Evolutionary conservation across 2,113 vertebrate species (phyloP).

Genomic region (Poeciliopsis turrubarensis): DNA sequence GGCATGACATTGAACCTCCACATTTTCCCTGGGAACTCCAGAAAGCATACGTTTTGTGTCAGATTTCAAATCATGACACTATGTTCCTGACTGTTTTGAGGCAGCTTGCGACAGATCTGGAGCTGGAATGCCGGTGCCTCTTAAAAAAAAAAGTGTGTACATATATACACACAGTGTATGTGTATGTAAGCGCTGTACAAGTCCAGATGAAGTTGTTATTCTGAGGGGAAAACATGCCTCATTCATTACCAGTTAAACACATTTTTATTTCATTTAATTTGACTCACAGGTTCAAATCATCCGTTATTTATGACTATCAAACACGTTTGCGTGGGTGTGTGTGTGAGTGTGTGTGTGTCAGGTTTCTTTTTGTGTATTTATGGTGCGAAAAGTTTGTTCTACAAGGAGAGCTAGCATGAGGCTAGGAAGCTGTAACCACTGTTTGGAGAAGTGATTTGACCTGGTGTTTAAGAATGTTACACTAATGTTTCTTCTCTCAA

Average conservation of each 20-base stretch:
- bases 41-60: constrained; percentile 78
- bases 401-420: neutral
- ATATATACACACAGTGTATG: constrained; percentile 5
- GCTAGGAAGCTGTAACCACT: constrained; percentile 33
- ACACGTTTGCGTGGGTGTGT: constrained; percentile 10
- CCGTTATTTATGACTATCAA: constrained; percentile 66
- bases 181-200: constrained; percentile 29
- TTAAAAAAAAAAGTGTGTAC: neutral
- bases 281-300: constrained; percentile 71
- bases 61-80: constrained; percentile 66
- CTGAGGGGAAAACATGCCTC: constrained; percentile 70
- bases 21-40: constrained; percentile 63
- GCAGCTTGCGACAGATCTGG: constrained; percentile 34
- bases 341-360: constrained; percentile 13
- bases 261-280: constrained; percentile 76
- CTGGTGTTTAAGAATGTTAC: constrained; percentile 41
- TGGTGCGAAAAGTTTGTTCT: constrained; percentile 32
- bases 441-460: constrained; percentile 45
- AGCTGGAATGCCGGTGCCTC: constrained; percentile 44
- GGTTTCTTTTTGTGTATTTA: neutral
- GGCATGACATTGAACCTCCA: constrained; percentile 71
- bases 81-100: constrained; percentile 38
- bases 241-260: constrained; percentile 73
- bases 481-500: constrained; percentile 50
- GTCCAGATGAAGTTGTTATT: constrained; percentile 66